Conservation (phyloP, 2,888 invertebrate genomes). For the Unio delphinus region DNA sequence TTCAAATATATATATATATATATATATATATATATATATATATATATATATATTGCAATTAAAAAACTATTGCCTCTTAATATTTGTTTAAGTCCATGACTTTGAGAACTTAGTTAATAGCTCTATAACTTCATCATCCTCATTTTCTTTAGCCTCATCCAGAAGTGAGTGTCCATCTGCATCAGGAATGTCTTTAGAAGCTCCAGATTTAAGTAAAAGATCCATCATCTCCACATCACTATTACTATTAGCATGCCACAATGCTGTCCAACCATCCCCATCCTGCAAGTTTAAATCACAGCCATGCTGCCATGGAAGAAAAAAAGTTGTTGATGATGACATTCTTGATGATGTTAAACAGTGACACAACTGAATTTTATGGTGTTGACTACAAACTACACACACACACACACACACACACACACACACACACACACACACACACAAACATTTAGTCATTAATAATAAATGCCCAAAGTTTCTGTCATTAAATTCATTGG, state of each 20-base stretch:
- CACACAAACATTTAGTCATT: too few species aligned
- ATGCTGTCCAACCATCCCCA: conserved; percentile 52
- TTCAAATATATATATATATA: too few species aligned
- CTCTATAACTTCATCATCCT: conserved; percentile 58
- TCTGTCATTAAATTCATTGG: too few species aligned
- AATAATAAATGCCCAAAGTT: too few species aligned
- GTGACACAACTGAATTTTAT: too few species aligned
- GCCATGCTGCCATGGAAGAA: conserved; percentile 32
- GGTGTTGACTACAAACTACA: too few species aligned
- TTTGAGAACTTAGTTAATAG: conserved; percentile 44
- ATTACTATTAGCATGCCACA: conserved; percentile 61
- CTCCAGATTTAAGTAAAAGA: conserved; percentile 55
- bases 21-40: too few species aligned
- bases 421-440: too few species aligned
- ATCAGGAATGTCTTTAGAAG: conserved; percentile 46
- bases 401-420: too few species aligned
- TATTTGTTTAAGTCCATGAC: conserved; percentile 28
- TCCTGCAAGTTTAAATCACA: conserved; percentile 54
- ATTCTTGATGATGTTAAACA: too few species aligned
- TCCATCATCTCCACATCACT: conserved; percentile 54
- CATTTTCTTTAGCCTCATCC: conserved; percentile 54
- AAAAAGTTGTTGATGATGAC: neutral
- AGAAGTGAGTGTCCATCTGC: conserved; percentile 52
- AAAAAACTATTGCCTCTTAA: too few species aligned
- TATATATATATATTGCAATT: too few species aligned